Base-by-base conservation (phyloP, 2,888 invertebrate species). In the Nebria salina region DNA sequence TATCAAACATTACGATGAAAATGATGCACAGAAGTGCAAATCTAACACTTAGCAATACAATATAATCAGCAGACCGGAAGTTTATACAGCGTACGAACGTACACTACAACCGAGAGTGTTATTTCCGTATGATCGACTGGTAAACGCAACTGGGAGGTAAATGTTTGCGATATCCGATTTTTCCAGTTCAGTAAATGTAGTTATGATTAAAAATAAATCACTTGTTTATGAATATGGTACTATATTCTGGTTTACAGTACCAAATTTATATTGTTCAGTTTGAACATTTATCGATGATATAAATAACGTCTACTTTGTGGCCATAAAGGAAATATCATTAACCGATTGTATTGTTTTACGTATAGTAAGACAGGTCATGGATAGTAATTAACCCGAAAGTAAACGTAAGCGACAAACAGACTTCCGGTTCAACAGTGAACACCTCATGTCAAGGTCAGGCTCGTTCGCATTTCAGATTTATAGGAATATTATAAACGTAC, bases 361-460 rank as follows among this genome's bases (percentile, higher is more conserved):
- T 74, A 79, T 66, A 73, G 75, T 73, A 79, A 75, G 79, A 68
- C 79, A 65, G 79, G 79, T 79, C 79, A 74, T 8, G 68, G n/a
- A 65, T 54, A 73, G 68, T 66, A 79, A 79, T 79, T 79, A 79
- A 79, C 79, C 79, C 75, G 66, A 54, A 43, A 74, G 66, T 74
- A 73, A 54, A 73, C 2, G 54, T 25, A 34, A 34, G 34, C 34
- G 34, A 34, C 34, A 34, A 34, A 34, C 4, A 4, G 54, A 54
- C 13, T 54, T 54, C 54, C 54, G 54, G 54, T 54, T 54, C 54
- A 54, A 70, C 70, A 26, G 65, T 13, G 25, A 5, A 7, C 34
- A 75, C 20, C 1, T n/a, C 26, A 20, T 26, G 64, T 72, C 77
- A 77, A 77, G 77, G 77, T 72, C 77, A 26, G 72, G 6, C 7